Base-by-base conservation (phyloP, 1,140 invertebrate genomes). In the Reticulitermes speratus region DNA sequence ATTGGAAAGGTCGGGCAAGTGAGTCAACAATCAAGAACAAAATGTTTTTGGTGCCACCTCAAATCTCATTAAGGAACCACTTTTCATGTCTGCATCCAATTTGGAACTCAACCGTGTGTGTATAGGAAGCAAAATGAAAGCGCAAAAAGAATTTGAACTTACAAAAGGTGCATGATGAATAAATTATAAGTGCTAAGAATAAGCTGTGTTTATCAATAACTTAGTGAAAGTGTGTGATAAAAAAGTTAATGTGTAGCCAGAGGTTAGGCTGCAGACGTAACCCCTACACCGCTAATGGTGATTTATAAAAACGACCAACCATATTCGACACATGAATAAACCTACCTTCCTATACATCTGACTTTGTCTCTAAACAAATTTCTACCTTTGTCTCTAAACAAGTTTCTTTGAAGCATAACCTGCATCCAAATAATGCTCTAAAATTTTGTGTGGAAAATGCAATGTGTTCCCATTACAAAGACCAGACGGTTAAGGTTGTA, bases 141-240 rank as follows among this genome's bases (percentile, higher is more conserved):
- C n/a, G 25, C n/a, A 75, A 16, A 75, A 75, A 75, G 9, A 75
- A 75, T n/a, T 75, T 25, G 25, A 75, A 75, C 25, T 75, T 5
- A 21, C 52, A 55, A 21, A 55, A 55, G 52, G 52, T 11, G 65
- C 25, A 75, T 75, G 65, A 30, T 75, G 65, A 75, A 75, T 75
- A 75, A 75, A 75, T 75, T 25, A 75, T 75, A 75, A 75, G 65
- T 75, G 65, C n/a, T 75, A 75, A 75, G 25, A n/a, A 14, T 75
- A 75, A 75, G 65, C 3, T 75, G n/a, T 75, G 65, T 75, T 75
- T 75, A 75, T 25, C 65, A 75, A 75, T 75, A 25, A 75, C 65
- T 75, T 75, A 75, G 65, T 21, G 19, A 21, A 16, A 7, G n/a
- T 8, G 8, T 9, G 25, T n/a, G n/a, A 75, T 14, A 75, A 75